Conservation (phyloP, 2,797 vertebrate genomes). For the Pangasius macronema region DNA sequence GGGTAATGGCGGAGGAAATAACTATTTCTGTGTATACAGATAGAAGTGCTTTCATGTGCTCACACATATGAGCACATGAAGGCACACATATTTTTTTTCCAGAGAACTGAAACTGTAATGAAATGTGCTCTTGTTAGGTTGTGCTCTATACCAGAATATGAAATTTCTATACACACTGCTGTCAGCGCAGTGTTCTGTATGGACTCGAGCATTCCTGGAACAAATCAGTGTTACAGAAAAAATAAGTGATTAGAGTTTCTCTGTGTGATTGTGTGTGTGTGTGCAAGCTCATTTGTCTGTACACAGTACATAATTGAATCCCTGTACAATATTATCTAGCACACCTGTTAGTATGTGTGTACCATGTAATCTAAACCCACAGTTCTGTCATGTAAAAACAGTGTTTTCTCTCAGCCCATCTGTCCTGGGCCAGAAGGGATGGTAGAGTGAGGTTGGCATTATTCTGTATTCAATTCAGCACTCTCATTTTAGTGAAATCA, state of each 20-base stretch:
- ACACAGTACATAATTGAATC: slow-evolving; percentile 51
- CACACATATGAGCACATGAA: slow-evolving; percentile 25
- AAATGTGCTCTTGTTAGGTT: slow-evolving; percentile 21
- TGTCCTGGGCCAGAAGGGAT: slow-evolving; percentile 58
- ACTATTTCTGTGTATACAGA: slow-evolving; percentile 49
- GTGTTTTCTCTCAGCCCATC: slow-evolving; percentile 51
- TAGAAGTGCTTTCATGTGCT: slow-evolving; percentile 41
- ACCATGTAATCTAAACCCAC: slow-evolving; percentile 53
- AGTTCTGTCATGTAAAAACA: slow-evolving; percentile 47
- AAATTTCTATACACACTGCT: slow-evolving; percentile 6
- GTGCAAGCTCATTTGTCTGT: slow-evolving; percentile 24
- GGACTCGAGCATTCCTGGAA: slow-evolving; percentile 47
- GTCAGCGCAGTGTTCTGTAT: slow-evolving; percentile 7
- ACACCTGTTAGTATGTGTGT: slow-evolving; percentile 52
- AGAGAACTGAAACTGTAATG: slow-evolving; percentile 36
- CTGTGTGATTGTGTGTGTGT: slow-evolving; percentile 20
- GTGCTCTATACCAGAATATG: neutral
- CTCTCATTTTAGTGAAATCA: slow-evolving; percentile 81
- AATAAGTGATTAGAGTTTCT: slow-evolving; percentile 14
- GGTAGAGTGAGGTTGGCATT: slow-evolving; percentile 68
- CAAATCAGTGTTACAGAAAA: slow-evolving; percentile 36
- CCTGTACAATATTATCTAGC: slow-evolving; percentile 49
- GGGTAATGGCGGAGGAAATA: slow-evolving; percentile 44
- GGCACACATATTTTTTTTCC: neutral
- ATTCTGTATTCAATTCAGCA: slow-evolving; percentile 76